phyloP scores from a whole-genome alignment of 2,797 vertebrate genomes.

The Gymnothorax reevesii region DNA sequence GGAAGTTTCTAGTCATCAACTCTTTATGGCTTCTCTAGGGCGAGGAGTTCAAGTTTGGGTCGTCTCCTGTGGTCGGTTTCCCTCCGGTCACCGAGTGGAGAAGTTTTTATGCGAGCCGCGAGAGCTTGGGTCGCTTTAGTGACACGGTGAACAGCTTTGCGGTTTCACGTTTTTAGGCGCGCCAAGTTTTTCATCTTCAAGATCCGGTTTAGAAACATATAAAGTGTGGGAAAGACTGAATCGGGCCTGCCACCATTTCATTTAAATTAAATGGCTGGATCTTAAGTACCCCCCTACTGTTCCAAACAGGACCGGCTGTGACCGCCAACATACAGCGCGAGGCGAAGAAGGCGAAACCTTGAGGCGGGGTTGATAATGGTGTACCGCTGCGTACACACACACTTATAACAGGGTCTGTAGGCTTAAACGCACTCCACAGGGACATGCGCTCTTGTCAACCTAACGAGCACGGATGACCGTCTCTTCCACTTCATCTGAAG shows the following conservation, averaged over 20 bases:
- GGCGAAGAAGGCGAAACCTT: conserved; percentile 6
- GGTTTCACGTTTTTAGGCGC: too few species aligned
- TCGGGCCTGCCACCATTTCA: conserved; percentile 5
- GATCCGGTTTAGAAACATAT: background rate
- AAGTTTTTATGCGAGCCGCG: background rate
- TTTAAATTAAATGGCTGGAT: conserved; percentile 32
- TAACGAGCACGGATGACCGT: background rate
- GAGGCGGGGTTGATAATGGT: background rate
- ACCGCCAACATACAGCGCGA: background rate
- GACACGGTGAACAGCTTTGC: background rate
- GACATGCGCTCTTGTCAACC: background rate
- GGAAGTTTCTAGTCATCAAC: background rate
- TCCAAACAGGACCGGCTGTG: background rate
- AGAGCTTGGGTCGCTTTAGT: conserved; percentile 5
- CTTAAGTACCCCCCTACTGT: conserved; percentile 25
- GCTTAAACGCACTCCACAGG: background rate
- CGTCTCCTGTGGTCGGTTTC: background rate
- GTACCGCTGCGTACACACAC: conserved; percentile 17
- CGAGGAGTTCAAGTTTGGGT: background rate
- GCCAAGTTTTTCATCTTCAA: background rate
- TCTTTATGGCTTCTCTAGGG: background rate
- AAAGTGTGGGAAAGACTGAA: conserved; percentile 21
- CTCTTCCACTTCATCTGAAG: conserved; percentile 2
- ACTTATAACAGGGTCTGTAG: conserved; percentile 14
- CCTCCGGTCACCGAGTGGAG: background rate